Base-by-base conservation (phyloP, 2,888 invertebrate species). In the Priocnemis perturbator region DNA sequence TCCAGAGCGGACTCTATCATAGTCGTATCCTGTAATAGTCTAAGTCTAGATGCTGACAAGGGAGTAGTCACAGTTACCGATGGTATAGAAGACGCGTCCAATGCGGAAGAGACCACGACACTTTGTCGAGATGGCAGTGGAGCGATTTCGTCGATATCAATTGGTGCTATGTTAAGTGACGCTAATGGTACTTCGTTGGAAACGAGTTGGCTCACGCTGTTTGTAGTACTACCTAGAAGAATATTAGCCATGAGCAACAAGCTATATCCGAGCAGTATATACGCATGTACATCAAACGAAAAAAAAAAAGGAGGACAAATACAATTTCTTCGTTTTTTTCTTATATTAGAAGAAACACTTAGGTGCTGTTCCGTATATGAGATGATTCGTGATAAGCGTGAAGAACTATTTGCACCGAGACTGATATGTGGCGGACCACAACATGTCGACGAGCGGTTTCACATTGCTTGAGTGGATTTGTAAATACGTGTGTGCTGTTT, bases 1-100 rank as follows among this genome's bases (percentile, higher is more conserved):
- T 96, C 96, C 78, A 96, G 91, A 67, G 96, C 96, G 66, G 96
- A 96, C 89, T 96, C 96, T 85, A 96, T 96, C 96, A 96, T 96
- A 61, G 96, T 96, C 68, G 96, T 96, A 90, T 96, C 95, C 88
- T 95, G 95, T 84, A 96, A 91, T 83, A 95, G 91, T 81, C 94
- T 92, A 88, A 96, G 91, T 75, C 94, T 92, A 88, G 94, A 95
- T 69, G 95, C 95, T 81, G 84, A 90, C 79, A 85, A 83, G 72
- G 86, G 88, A 59, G 86, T 89, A 68, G 86, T 86, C 60, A 86
- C 86, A 21, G 85, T 84, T 71, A 85, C 86, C 74, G 86, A 83
- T 71, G 86, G 83, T 76, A 86, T 79, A 57, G 74, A 85, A 83
- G 79, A 82, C 76, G 74, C 71, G 52, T 81, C 83, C 67, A 84